These are phyloP conservation scores for Chrysochloris asiatica DNA, from an alignment of 2,113 vertebrate species.

Conservation along the genomic window DNA sequence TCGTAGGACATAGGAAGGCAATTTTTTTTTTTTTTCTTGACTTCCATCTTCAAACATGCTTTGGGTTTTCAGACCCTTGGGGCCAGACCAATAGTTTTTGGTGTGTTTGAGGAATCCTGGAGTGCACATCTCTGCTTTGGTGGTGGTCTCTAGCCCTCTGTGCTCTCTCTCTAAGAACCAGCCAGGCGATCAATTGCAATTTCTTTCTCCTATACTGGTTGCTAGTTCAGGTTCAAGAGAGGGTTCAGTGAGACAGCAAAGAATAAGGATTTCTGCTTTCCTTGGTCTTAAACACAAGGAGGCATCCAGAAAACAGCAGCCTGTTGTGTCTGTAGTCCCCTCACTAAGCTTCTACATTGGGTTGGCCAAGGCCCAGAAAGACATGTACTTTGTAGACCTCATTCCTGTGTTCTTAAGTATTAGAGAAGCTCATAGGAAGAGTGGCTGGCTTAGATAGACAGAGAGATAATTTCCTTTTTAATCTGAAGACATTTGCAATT, in stretches of 20 bases:
- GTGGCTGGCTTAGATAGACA: background rate
- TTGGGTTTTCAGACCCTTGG: no score
- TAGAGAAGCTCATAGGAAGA: background rate
- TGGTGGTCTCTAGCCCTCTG: background rate
- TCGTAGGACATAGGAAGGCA: no score
- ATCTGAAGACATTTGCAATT: background rate
- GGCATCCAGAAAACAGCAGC: background rate
- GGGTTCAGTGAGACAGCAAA: background rate
- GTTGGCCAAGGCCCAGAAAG: background rate
- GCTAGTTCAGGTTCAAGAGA: background rate
- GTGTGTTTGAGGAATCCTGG: background rate
- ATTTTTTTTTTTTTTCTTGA: no score
- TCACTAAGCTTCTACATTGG: background rate
- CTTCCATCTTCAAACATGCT: background rate
- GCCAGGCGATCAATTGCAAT: background rate
- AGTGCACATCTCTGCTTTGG: background rate
- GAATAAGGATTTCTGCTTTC: background rate
- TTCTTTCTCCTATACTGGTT: no score
- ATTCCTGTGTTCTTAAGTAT: background rate
- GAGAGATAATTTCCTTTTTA: background rate
- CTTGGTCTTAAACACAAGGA: background rate
- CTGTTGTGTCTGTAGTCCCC: no score
- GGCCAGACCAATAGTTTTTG: no score
- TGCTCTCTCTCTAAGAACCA: background rate
- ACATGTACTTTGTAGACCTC: background rate